Evolutionary conservation across 2,888 invertebrate species (phyloP).

Genomic region (Plusia festucae): DNA sequence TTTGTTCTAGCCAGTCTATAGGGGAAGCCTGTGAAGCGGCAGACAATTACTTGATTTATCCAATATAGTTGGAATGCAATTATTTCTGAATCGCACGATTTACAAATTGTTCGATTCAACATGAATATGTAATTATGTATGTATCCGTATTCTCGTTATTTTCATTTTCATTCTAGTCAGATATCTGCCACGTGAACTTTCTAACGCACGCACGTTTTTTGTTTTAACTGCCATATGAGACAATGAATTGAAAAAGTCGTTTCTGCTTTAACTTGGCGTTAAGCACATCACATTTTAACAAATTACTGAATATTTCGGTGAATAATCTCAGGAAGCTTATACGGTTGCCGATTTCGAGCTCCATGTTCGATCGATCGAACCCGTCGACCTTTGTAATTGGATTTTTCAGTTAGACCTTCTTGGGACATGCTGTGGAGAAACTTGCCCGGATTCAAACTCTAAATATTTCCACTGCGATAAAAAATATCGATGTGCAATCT

Average conservation of each 20-base stretch:
- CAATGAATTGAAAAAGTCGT: constrained; percentile 22
- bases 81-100: constrained; percentile 4
- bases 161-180: constrained; percentile 8
- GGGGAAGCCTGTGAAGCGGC: not conserved
- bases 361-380: constrained; percentile 2
- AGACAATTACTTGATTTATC: constrained; percentile 7
- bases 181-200: constrained; percentile 11
- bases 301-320: not conserved
- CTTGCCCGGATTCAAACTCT: not conserved
- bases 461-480: not conserved
- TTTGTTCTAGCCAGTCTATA: constrained; percentile 22
- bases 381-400: constrained; percentile 2
- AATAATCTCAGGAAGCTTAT: not conserved
- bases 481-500: constrained; percentile 25
- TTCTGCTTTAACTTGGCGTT: constrained; percentile 11
- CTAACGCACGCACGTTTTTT: constrained; percentile 11
- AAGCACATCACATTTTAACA: constrained; percentile 9
- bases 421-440: not conserved
- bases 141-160: constrained; percentile 9
- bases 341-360: not conserved
- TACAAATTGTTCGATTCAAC: constrained; percentile 7
- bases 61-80: constrained; percentile 18
- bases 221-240: constrained; percentile 14
- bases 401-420: constrained; percentile 2
- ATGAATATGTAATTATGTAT: no score